These are phyloP conservation scores for Amphiduros pacificus DNA, from an alignment of 2,888 invertebrate species.

Conservation along the genomic window DNA sequence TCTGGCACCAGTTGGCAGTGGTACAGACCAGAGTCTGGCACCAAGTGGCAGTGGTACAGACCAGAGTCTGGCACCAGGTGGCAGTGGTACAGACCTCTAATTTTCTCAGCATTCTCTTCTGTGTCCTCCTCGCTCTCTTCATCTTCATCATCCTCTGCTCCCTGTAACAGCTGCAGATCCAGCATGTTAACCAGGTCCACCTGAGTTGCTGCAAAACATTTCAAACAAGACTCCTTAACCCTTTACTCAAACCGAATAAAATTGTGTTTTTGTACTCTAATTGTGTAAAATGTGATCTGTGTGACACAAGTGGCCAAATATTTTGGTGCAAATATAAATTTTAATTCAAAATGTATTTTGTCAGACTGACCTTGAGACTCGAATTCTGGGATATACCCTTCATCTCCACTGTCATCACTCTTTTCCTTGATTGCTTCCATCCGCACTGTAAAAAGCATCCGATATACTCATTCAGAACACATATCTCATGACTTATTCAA, in stretches of 20 bases:
- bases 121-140: slow-evolving; percentile 10
- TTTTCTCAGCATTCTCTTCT: background rate
- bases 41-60: too few relatives aligned
- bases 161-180: slow-evolving; percentile 28
- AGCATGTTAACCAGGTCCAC: slow-evolving; percentile 33
- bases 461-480: too few relatives aligned
- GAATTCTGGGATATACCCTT: slow-evolving; percentile 19
- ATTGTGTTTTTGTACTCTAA: background rate
- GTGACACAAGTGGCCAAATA: background rate
- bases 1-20: too few relatives aligned
- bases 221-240: too few relatives aligned
- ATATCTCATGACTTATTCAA: too few relatives aligned
- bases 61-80: too few relatives aligned
- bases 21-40: too few relatives aligned
- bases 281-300: background rate
- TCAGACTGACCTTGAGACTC: slow-evolving; percentile 23
- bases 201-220: slow-evolving; percentile 31
- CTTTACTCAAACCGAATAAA: too few relatives aligned
- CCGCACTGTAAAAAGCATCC: slow-evolving; percentile 36
- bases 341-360: too few relatives aligned
- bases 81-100: too few relatives aligned
- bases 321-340: too few relatives aligned
- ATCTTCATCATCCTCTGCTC: slow-evolving; percentile 1
- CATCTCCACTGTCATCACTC: slow-evolving; percentile 12
- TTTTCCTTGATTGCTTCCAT: slow-evolving; percentile 47